phyloP scores from a whole-genome alignment of 2,888 invertebrate genomes.

The Leptopilina drosophilae region DNA sequence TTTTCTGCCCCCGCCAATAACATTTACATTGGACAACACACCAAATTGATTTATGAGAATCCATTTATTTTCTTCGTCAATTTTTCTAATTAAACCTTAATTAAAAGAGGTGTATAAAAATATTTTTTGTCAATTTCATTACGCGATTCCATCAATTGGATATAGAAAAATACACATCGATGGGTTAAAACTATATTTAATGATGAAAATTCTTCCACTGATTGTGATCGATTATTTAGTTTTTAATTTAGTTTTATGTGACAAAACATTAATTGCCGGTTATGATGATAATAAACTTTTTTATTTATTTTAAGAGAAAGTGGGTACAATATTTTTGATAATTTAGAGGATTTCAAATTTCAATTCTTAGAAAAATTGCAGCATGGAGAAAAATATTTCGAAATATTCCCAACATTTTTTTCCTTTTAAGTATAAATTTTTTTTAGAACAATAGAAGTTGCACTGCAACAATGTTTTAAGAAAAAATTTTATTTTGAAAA shows the following conservation, averaged over 20 bases:
- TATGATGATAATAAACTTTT: no score
- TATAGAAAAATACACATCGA: neutral
- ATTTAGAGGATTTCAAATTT: no score
- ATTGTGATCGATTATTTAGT: neutral
- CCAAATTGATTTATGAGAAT: constrained; percentile 28
- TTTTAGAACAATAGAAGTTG: no score
- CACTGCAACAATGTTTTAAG: no score
- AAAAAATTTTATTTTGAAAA: no score
- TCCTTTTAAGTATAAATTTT: no score
- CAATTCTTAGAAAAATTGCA: no score
- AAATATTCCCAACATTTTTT: no score
- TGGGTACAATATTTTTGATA: no score
- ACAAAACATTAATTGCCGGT: no score
- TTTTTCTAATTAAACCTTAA: constrained; percentile 28
- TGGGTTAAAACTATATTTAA: neutral
- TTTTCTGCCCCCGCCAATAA: constrained; percentile 7
- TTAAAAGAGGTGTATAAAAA: constrained; percentile 21
- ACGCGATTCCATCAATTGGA: neutral
- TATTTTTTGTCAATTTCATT: neutral
- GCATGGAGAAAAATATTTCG: no score
- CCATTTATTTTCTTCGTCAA: constrained; percentile 21
- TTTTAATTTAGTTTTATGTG: neutral
- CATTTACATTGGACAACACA: constrained; percentile 29
- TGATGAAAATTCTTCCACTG: neutral
- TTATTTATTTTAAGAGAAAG: no score